Conservation (phyloP, 2,113 vertebrate species). For the Lontra canadensis region DNA sequence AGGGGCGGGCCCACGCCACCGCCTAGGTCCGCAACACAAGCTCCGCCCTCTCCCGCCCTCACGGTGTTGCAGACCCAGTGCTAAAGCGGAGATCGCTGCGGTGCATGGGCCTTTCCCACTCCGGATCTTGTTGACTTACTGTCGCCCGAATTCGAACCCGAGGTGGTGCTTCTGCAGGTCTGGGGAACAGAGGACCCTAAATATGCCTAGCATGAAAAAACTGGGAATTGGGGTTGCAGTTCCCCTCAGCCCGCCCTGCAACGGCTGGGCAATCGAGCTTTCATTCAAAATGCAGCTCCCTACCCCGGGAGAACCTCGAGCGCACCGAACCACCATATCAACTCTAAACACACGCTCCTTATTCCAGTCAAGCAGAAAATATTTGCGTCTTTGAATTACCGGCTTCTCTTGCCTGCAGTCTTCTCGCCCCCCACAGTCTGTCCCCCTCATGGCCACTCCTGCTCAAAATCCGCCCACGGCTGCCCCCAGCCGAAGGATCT, state of each 20-base stretch:
- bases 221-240: background rate
- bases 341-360: background rate
- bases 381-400: constrained; percentile 47
- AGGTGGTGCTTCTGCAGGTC: background rate
- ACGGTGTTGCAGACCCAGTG: background rate
- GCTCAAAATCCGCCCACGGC: constrained; percentile 51
- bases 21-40: constrained; percentile 59
- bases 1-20: constrained; percentile 31
- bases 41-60: constrained; percentile 50
- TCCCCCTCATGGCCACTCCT: background rate
- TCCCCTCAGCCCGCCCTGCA: background rate
- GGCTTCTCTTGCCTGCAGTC: constrained; percentile 5
- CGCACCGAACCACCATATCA: background rate
- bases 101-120: background rate
- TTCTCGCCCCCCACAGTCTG: constrained; percentile 21
- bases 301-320: background rate
- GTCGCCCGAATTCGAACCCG: background rate
- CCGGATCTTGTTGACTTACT: background rate
- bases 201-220: background rate
- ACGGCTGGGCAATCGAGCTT: background rate
- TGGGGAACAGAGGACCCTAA: background rate
- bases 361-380: background rate
- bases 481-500: background rate
- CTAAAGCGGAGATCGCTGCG: accelerated
- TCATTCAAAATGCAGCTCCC: background rate